Evolutionary conservation across 2,888 invertebrate species (phyloP).

Genomic region (Eupelmus urozonus): DNA sequence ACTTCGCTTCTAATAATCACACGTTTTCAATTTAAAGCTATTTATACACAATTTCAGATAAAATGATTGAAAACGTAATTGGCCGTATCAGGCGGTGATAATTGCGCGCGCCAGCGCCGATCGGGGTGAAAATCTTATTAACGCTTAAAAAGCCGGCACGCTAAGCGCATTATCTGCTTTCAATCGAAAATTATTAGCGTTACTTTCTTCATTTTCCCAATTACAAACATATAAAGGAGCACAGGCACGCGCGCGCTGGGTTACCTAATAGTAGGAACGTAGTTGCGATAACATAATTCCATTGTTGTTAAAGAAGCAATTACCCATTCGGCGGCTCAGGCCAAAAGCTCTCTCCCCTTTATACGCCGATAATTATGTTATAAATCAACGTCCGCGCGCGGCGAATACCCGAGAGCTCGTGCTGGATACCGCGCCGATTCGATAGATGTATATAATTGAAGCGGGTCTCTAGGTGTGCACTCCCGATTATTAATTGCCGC

Average conservation of each 20-base stretch:
- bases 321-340: slow-evolving; percentile 49
- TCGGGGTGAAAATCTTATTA: too few relatives aligned
- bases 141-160: too few relatives aligned
- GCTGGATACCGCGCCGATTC: slow-evolving; percentile 29
- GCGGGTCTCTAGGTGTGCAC: background rate
- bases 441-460: slow-evolving; percentile 44
- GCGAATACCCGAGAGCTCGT: background rate
- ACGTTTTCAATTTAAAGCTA: background rate
- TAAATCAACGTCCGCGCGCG: slow-evolving; percentile 51
- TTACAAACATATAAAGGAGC: slow-evolving; percentile 19
- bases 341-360: slow-evolving; percentile 38
- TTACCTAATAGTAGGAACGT: slow-evolving; percentile 43
- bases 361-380: slow-evolving; percentile 59
- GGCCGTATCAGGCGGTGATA: slow-evolving; percentile 5
- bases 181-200: slow-evolving; percentile 46
- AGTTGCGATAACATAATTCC: slow-evolving; percentile 49
- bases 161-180: slow-evolving; percentile 37
- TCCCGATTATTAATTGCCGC: slow-evolving; percentile 54
- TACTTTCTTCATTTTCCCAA: slow-evolving; percentile 33
- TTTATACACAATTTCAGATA: slow-evolving; percentile 11
- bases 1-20: slow-evolving; percentile 3
- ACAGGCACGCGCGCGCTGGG: background rate
- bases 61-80: slow-evolving; percentile 43
- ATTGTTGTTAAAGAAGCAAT: slow-evolving; percentile 56
- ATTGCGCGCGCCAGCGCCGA: too few relatives aligned